Base-by-base conservation (phyloP, 2,113 vertebrate species). In the Passer domesticus region DNA sequence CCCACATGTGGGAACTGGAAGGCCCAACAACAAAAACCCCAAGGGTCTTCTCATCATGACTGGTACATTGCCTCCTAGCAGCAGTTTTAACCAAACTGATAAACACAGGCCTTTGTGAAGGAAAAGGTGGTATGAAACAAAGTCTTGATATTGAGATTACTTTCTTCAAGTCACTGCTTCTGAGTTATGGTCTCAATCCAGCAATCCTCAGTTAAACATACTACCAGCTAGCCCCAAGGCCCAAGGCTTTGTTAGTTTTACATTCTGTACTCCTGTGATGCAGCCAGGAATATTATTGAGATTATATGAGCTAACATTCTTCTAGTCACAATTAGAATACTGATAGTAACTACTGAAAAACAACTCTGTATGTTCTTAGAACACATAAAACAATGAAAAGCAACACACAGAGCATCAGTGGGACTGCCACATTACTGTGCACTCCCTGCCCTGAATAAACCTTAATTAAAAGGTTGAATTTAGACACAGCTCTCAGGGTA, bases 1-100 rank as follows among this genome's bases (percentile, higher is more conserved):
- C 8, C 39, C 0, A 0, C 3, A 3, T 1, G 0, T 9, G 43
- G 37, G 39, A 90, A 70, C 13, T n/a, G 21, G 33, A 43, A 60
- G 37, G 31, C n/a, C n/a, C 46, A 66, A 47, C 25, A 56, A 4
- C 19, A 56, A 53, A 81, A 47, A 6, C 4, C 10, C 13, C 7
- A 7, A 56, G 8, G 79, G 11, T 20, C 44, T 55, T 52, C 19
- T 35, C 59, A 66, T n/a, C 15, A 4, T 10, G 23, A 47, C 23
- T n/a, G n/a, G 12, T 19, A 15, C 60, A 10, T 3, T 30, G 46
- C 13, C 49, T 59, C 20, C 46, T 31, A 44, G 52, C 20, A 62
- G 31, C 33, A n/a, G 31, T 39, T 83, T 30, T 47, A 76, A 17
- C 24, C 23, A n/a, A 41, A 31, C 11, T 4, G 15, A 58, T 10